Evolutionary conservation across 1,140 invertebrate genomes (phyloP).

Genomic region (Armadillidium nasatum): DNA sequence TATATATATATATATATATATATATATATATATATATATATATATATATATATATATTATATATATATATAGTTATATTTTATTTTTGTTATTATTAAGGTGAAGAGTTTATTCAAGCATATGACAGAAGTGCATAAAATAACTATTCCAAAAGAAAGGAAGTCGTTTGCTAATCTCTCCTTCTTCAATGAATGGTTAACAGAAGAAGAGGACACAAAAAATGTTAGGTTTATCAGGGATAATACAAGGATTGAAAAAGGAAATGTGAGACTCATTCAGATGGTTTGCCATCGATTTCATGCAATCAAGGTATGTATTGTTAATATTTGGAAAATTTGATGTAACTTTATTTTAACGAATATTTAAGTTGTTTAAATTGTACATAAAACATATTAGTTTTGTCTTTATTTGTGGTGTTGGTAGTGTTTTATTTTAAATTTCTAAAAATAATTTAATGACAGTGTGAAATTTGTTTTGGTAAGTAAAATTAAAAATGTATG

Average conservation of each 20-base stretch:
- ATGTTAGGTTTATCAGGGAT: constrained; percentile 36
- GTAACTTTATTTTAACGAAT: too few relatives aligned
- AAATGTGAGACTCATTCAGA: constrained; percentile 39
- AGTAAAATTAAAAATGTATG: too few relatives aligned
- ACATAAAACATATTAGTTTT: too few relatives aligned
- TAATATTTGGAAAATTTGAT: not conserved
- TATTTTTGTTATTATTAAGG: too few relatives aligned
- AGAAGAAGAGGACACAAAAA: constrained; percentile 35
- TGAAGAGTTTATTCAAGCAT: constrained; percentile 37
- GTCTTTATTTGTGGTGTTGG: too few relatives aligned
- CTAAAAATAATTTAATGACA: too few relatives aligned
- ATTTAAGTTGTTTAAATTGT: too few relatives aligned
- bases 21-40: not conserved
- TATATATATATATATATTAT: not conserved
- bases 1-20: too few relatives aligned
- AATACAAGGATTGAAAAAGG: constrained; percentile 39
- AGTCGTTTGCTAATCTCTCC: constrained; percentile 29
- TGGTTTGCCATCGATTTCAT: constrained; percentile 40
- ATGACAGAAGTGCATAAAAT: constrained; percentile 39
- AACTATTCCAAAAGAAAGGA: constrained; percentile 31
- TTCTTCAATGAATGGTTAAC: constrained; percentile 36
- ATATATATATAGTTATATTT: too few relatives aligned
- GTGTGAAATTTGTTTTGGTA: too few relatives aligned
- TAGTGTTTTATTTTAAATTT: too few relatives aligned
- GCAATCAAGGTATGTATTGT: constrained; percentile 30